Conservation (phyloP, 2,888 invertebrate genomes). For the Aplocera efformata region DNA sequence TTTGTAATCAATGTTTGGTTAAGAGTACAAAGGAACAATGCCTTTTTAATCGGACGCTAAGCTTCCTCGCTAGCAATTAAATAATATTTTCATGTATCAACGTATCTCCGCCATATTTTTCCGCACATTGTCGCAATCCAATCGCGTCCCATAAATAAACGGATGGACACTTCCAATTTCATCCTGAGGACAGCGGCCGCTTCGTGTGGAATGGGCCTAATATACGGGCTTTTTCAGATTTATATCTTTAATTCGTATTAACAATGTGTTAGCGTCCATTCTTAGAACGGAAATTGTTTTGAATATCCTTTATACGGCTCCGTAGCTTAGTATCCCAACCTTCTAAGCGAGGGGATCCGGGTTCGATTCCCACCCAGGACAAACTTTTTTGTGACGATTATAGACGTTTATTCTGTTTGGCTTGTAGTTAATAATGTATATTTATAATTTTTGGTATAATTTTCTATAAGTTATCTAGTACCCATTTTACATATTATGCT, state of each 20-base stretch:
- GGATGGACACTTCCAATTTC: slow-evolving; percentile 52
- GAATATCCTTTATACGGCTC: not conserved
- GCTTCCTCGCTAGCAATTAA: not conserved
- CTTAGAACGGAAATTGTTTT: not conserved
- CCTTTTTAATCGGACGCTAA: too few relatives aligned
- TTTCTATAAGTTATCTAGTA: too few relatives aligned
- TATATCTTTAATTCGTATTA: slow-evolving; percentile 22
- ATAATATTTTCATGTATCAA: not conserved
- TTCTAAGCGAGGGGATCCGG: too few relatives aligned
- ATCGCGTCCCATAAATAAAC: slow-evolving; percentile 43
- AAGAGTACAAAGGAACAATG: too few relatives aligned
- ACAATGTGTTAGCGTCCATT: slow-evolving; percentile 1
- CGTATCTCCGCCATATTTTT: slow-evolving; percentile 12
- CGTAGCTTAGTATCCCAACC: too few relatives aligned
- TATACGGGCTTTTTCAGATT: slow-evolving; percentile 31
- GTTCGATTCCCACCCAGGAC: too few relatives aligned
- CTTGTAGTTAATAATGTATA: too few relatives aligned
- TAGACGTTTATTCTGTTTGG: too few relatives aligned
- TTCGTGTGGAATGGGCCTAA: slow-evolving; percentile 38
- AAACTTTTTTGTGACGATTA: too few relatives aligned
- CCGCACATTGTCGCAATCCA: slow-evolving; percentile 32
- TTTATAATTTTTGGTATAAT: too few relatives aligned
- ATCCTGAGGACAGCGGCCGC: slow-evolving; percentile 36
- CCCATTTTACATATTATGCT: too few relatives aligned
- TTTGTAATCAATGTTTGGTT: too few relatives aligned